Conservation (phyloP, 2,888 invertebrate species). For the Anthoptus insignis region DNA sequence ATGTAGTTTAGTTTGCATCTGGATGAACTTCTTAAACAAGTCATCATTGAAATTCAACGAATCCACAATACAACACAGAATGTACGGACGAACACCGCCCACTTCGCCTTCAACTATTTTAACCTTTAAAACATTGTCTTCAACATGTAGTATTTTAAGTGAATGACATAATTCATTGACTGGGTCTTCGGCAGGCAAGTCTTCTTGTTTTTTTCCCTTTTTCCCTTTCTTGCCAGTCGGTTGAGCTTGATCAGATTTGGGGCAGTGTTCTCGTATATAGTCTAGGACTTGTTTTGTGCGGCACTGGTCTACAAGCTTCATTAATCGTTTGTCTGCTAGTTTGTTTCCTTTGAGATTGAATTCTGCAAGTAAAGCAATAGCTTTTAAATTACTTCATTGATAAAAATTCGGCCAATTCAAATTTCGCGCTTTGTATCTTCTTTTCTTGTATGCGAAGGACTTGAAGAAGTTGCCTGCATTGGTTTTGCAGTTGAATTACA, state of each 20-base stretch:
- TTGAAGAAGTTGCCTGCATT: too few species aligned
- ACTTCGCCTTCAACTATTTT: conserved; percentile 86
- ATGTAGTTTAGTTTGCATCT: conserved; percentile 92
- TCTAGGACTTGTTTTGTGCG: conserved; percentile 92
- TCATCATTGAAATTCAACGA: conserved; percentile 88
- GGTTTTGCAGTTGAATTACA: too few species aligned
- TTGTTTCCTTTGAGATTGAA: conserved; percentile 92
- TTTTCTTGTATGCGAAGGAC: too few species aligned
- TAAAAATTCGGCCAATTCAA: too few species aligned
- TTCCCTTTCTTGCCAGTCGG: conserved; percentile 66
- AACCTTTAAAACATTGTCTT: conserved; percentile 80
- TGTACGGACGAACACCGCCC: conserved; percentile 89
- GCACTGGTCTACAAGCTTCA: conserved; percentile 92
- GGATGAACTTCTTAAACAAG: conserved; percentile 92
- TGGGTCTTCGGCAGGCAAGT: conserved; percentile 61
- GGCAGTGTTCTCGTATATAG: conserved; percentile 90
- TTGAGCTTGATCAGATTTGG: conserved; percentile 67
- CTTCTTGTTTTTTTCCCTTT: conserved; percentile 75
- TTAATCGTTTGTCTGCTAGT: conserved; percentile 90
- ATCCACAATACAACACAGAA: conserved; percentile 91
- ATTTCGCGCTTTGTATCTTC: too few species aligned
- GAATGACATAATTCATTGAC: conserved; percentile 70
- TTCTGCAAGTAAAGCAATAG: conserved; percentile 85
- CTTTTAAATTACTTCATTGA: too few species aligned
- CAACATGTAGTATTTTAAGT: conserved; percentile 77